Evolutionary conservation across 2,888 invertebrate genomes (phyloP).

Genomic region (Iphiclides podalirius): DNA sequence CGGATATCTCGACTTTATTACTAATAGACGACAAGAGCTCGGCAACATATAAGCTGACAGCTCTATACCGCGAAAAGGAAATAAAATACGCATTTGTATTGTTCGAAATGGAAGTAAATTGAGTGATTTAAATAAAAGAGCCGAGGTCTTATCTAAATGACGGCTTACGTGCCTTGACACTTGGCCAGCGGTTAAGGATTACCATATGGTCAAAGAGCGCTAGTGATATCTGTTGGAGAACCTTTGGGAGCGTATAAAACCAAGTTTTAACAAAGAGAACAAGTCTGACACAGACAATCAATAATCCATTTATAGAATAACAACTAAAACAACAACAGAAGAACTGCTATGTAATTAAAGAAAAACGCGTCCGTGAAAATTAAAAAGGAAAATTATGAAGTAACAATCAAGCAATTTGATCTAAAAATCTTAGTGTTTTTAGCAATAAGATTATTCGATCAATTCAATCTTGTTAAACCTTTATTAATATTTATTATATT

Average conservation of each 20-base stretch:
- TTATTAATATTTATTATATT: no score
- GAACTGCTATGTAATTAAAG: no score
- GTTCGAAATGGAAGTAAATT: slow-evolving; percentile 28
- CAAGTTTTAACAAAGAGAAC: background rate
- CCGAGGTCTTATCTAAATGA: slow-evolving; percentile 19
- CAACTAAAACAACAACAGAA: no score
- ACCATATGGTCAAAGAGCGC: slow-evolving; percentile 2
- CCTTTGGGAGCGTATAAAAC: no score
- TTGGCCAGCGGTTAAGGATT: slow-evolving; percentile 12
- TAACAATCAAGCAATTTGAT: no score
- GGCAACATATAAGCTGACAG: slow-evolving; percentile 16
- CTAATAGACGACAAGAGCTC: slow-evolving; percentile 16
- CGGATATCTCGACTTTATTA: slow-evolving; percentile 28
- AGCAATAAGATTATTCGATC: no score
- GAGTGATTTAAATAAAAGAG: slow-evolving; percentile 35
- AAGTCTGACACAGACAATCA: no score
- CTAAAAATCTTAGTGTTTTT: no score
- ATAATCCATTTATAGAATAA: no score
- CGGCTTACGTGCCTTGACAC: slow-evolving; percentile 1
- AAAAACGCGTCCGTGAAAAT: no score
- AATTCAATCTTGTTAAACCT: no score
- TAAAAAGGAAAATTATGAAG: no score
- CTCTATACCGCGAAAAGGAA: slow-evolving; percentile 23
- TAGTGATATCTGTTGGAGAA: slow-evolving; percentile 2
- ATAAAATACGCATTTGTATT: slow-evolving; percentile 27